These are phyloP conservation scores for Crotalus viridis DNA, from an alignment of 2,113 vertebrate species.

Conservation along the genomic window DNA sequence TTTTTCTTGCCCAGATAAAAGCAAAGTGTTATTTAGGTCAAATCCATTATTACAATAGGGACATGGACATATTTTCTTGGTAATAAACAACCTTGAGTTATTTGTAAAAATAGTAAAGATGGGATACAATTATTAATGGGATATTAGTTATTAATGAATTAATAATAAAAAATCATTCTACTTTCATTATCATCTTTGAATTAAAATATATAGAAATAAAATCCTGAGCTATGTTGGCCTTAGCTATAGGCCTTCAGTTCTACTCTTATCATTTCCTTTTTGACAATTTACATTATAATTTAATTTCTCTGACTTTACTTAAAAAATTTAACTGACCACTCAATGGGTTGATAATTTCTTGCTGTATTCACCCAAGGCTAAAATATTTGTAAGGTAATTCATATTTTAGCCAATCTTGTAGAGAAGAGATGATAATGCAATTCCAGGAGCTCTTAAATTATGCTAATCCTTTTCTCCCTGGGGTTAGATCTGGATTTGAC, in stretches of 20 bases:
- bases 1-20: neutral
- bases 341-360: conserved; percentile 28
- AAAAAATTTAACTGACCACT: neutral
- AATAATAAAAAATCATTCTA: neutral
- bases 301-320: neutral
- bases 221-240: neutral
- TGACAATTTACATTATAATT: neutral
- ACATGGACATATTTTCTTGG: neutral
- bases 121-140: too few species aligned
- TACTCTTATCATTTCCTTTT: neutral
- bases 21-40: neutral
- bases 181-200: neutral
- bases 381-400: conserved; percentile 6
- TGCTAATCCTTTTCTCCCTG: neutral
- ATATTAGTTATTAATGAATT: too few species aligned
- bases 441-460: neutral
- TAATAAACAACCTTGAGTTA: neutral
- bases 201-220: neutral
- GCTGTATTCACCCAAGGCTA: conserved; percentile 44
- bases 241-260: neutral
- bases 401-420: neutral
- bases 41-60: neutral
- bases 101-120: too few species aligned
- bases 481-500: neutral
- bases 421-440: neutral